These are phyloP conservation scores for Dreissena rostriformis DNA, from an alignment of 1,140 invertebrate genomes.

Conservation along the genomic window DNA sequence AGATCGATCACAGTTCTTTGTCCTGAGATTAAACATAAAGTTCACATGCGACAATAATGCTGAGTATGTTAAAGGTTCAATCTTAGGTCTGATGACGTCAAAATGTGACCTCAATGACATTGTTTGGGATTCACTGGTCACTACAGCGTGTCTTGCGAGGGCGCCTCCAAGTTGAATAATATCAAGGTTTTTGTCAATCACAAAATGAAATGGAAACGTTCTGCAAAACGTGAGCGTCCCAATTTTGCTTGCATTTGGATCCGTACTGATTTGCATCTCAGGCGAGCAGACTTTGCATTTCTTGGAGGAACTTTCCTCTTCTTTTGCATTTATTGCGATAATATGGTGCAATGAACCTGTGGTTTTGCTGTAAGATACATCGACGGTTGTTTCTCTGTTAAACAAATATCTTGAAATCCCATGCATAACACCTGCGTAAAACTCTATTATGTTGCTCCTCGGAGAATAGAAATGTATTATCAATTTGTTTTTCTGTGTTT, in stretches of 20 bases:
- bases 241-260: slow-evolving; percentile 71
- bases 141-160: slow-evolving; percentile 69
- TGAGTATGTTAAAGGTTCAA: slow-evolving; percentile 70
- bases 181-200: slow-evolving; percentile 93
- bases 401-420: slow-evolving; percentile 88
- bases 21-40: slow-evolving; percentile 72
- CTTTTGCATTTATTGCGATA: slow-evolving; percentile 64
- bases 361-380: slow-evolving; percentile 61
- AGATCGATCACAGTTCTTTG: slow-evolving; percentile 41
- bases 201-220: slow-evolving; percentile 96
- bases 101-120: slow-evolving; percentile 64
- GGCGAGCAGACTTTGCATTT: slow-evolving; percentile 56
- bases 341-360: slow-evolving; percentile 68
- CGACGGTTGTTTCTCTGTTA: slow-evolving; percentile 61
- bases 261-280: slow-evolving; percentile 56
- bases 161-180: slow-evolving; percentile 90
- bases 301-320: slow-evolving; percentile 45
- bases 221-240: slow-evolving; percentile 90
- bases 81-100: slow-evolving; percentile 66
- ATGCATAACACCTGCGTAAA: slow-evolving; percentile 78
- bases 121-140: slow-evolving; percentile 60
- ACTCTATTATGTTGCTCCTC: slow-evolving; percentile 73
- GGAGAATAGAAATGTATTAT: slow-evolving; percentile 80
- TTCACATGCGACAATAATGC: slow-evolving; percentile 74
- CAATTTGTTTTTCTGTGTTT: slow-evolving; percentile 82